These are phyloP conservation scores for Archaeoteleia sp. DNA, from an alignment of 2,888 invertebrate species.

Conservation along the genomic window DNA sequence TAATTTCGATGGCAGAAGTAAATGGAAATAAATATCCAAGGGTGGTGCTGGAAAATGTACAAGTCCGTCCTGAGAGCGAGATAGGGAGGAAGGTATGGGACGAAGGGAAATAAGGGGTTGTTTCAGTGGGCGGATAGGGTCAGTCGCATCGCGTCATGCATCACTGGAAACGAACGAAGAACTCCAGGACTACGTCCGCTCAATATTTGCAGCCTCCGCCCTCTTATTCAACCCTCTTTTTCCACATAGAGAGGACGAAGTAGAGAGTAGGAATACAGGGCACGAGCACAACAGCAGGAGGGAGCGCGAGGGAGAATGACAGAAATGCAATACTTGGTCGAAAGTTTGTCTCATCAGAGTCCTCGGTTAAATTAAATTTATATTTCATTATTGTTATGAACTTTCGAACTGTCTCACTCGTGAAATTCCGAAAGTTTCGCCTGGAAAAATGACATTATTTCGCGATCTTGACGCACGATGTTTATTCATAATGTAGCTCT, in stretches of 20 bases:
- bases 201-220: conserved; percentile 38
- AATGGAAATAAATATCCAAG: conserved; percentile 63
- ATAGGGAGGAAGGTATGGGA: conserved; percentile 9
- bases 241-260: neutral
- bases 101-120: conserved; percentile 58
- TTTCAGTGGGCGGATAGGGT: conserved; percentile 61
- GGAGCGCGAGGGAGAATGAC: neutral
- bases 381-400: conserved; percentile 9
- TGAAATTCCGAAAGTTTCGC: neutral
- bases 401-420: neutral
- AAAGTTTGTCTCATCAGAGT: neutral
- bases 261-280: neutral
- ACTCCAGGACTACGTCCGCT: conserved; percentile 20
- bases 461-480: neutral
- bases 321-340: conserved; percentile 4
- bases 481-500: conserved; percentile 3
- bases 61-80: conserved; percentile 33
- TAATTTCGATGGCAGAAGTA: conserved; percentile 54
- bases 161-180: conserved; percentile 57
- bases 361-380: neutral
- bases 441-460: neutral
- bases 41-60: conserved; percentile 28
- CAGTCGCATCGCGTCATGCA: conserved; percentile 63
- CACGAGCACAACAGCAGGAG: conserved; percentile 1
- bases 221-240: neutral